Conservation (phyloP, 2,888 invertebrate genomes). For the Callosobruchus maculatus region DNA sequence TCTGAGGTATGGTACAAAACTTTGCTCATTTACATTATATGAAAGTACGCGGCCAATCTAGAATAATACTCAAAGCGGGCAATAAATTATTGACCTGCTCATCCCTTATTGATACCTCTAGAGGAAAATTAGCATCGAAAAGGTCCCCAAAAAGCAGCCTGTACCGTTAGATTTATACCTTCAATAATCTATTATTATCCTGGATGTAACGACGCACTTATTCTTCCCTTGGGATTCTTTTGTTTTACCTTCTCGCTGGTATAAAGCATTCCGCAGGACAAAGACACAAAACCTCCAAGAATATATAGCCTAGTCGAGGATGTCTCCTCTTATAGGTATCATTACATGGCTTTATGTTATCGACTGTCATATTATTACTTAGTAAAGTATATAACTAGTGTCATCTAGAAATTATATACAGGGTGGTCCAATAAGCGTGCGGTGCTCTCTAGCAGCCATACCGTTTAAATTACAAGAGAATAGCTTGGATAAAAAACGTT, state of each 20-base stretch:
- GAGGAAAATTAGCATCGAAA: neutral
- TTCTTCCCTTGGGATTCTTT: neutral
- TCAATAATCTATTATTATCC: neutral
- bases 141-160: neutral
- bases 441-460: too few relatives aligned
- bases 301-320: neutral
- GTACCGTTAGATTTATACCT: neutral
- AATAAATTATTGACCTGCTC: neutral
- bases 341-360: too few relatives aligned
- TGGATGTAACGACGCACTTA: neutral
- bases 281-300: neutral
- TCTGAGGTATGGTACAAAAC: neutral
- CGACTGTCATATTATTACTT: too few relatives aligned
- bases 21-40: neutral
- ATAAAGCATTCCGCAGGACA: neutral
- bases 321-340: neutral
- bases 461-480: too few relatives aligned
- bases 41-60: neutral
- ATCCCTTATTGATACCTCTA: neutral
- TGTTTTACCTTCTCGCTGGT: neutral
- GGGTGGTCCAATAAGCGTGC: too few relatives aligned
- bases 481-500: too few relatives aligned
- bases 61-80: neutral
- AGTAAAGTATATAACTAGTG: too few relatives aligned
- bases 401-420: too few relatives aligned